phyloP scores from a whole-genome alignment of 2,797 vertebrate genomes.

The Menidia menidia region DNA sequence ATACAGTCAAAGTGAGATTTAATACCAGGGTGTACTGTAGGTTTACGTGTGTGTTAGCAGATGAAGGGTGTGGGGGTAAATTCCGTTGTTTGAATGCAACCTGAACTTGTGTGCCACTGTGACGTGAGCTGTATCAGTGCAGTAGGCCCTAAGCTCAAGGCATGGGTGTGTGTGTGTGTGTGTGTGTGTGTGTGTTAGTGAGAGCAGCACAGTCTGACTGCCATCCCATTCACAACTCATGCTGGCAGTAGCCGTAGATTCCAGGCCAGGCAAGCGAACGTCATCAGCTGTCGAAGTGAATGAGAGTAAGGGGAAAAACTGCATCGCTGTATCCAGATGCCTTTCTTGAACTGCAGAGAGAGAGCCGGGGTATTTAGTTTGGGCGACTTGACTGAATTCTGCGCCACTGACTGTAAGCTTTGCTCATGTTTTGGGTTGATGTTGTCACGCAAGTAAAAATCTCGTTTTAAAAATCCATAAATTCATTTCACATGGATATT shows the following conservation, averaged over 20 bases:
- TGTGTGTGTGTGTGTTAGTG: constrained; percentile 35
- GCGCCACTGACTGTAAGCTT: constrained; percentile 44
- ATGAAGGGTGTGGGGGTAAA: constrained; percentile 60
- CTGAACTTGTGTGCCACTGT: constrained; percentile 64
- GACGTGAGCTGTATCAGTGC: constrained; percentile 67
- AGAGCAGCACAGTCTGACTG: constrained; percentile 32
- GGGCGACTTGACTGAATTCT: constrained; percentile 56
- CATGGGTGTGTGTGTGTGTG: constrained; percentile 48
- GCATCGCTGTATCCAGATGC: constrained; percentile 70
- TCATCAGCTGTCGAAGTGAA: constrained; percentile 74
- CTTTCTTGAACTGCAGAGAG: constrained; percentile 67
- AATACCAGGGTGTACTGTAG: constrained; percentile 36
- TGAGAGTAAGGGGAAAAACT: constrained; percentile 70
- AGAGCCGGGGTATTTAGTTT: constrained; percentile 60
- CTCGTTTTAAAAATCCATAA: constrained; percentile 3
- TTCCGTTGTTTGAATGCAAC: constrained; percentile 79
- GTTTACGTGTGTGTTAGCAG: constrained; percentile 40
- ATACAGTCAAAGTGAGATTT: constrained; percentile 20
- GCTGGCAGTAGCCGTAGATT: constrained; percentile 71
- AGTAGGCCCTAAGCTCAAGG: constrained; percentile 56
- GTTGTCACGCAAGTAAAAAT: constrained; percentile 28
- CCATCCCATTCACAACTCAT: constrained; percentile 78
- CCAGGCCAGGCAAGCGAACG: constrained; percentile 66
- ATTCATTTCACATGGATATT: background rate
- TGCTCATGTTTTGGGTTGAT: constrained; percentile 40